Percentiles rank a stretch among this genome's conserved stretches.
These are phyloP conservation scores for Pagrus major DNA, from an alignment of 2,113 vertebrate species.

Conservation along the genomic window DNA sequence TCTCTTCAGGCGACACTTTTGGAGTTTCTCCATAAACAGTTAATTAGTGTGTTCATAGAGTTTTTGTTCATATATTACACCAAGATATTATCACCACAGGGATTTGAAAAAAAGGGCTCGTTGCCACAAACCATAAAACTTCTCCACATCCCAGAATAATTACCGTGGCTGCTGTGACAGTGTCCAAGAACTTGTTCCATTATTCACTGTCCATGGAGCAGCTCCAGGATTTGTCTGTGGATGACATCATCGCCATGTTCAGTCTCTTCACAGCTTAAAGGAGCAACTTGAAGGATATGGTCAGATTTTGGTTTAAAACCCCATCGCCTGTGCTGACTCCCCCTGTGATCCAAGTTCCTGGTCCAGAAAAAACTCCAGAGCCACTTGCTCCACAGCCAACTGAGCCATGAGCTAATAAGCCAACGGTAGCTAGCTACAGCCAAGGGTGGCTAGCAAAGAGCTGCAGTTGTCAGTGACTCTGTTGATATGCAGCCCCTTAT, in stretches of 20 bases:
- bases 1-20: neutral
- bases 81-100: neutral
- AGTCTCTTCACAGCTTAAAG: neutral
- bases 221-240: slow-evolving; percentile 39
- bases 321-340: too few species aligned
- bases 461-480: too few species aligned
- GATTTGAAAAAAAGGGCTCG: neutral
- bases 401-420: too few species aligned
- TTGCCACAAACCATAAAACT: slow-evolving; percentile 10
- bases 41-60: neutral
- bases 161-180: slow-evolving; percentile 31
- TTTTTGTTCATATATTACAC: neutral
- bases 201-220: slow-evolving; percentile 45
- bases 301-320: too few species aligned
- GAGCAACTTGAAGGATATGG: too few species aligned
- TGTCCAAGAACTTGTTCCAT: slow-evolving; percentile 35
- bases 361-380: too few species aligned
- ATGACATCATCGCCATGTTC: slow-evolving; percentile 12
- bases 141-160: slow-evolving; percentile 26
- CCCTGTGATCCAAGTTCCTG: too few species aligned
- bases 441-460: too few species aligned
- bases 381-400: too few species aligned
- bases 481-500: too few species aligned
- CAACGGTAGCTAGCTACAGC: too few species aligned
- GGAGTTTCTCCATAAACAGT: neutral